Conservation (phyloP, 2,113 vertebrate genomes). For the Saccopteryx leptura region DNA sequence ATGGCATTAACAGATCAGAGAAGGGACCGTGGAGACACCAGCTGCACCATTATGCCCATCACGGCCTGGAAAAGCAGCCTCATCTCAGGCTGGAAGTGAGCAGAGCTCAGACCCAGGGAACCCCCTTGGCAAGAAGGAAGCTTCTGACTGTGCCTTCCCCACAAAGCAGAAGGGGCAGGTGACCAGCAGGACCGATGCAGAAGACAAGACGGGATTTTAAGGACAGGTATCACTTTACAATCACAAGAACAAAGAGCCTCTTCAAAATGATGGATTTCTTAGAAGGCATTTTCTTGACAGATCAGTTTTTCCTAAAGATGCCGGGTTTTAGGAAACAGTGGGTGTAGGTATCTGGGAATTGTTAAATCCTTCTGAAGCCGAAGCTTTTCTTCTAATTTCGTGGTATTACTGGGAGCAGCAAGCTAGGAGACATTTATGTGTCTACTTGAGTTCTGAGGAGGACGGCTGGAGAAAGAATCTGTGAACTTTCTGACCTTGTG, state of each 20-base stretch:
- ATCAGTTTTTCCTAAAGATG: not conserved
- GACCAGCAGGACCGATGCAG: not conserved
- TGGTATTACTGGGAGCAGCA: not conserved
- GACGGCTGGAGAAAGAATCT: not conserved
- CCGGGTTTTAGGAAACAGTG: not conserved
- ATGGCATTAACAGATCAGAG: not conserved
- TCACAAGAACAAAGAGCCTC: not conserved
- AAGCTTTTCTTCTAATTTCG: slow-evolving; percentile 32
- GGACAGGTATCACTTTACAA: not conserved
- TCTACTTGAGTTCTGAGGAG: not conserved
- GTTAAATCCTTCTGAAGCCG: not conserved
- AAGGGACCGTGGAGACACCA: not conserved
- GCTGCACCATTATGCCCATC: rapidly evolving
- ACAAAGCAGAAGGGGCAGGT: not conserved
- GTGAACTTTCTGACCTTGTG: not conserved
- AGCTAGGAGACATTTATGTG: not conserved
- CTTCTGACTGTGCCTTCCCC: not conserved
- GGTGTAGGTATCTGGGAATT: not conserved
- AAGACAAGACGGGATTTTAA: not conserved
- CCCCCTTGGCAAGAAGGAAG: not conserved
- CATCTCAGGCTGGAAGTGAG: not conserved
- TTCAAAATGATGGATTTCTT: not conserved
- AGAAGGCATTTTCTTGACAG: not conserved
- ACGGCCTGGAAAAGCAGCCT: not conserved
- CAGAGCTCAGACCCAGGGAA: not conserved